Evolutionary conservation across 1,140 invertebrate species (phyloP), one percentile per base, ranked within the genome.

Genomic region (Psix sp.): DNA sequence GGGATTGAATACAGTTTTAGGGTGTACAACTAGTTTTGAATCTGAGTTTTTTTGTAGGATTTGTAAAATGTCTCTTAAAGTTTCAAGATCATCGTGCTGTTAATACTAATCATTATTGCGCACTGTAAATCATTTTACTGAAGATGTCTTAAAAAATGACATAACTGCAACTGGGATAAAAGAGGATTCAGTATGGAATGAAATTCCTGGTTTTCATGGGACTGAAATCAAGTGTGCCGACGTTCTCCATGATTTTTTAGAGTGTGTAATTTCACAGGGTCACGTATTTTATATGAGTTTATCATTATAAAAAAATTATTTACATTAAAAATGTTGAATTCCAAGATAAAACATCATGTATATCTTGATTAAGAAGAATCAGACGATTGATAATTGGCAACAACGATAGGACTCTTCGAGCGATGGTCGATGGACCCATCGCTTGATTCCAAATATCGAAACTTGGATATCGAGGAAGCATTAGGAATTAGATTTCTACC

Each of bases 191-290:
- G 38, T 60, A n/a, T 73, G 54, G 54, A 70, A 70, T 48, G 9
- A 24, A 11, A 13, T 60, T 4, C 10, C 14, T 13, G 11, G 45
- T 46, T 77, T 66, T 63, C 54, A 77, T 35, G 59, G 18, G 0
- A 43, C 39, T 1, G 39, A 74, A 60, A 77, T 74, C 45, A 60
- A 36, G 24, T 65, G 38, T 10, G 75, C 74, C 9, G 65, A 77
- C 38, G 39, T 66, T 18, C 51, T 70, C 15, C 62, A 76, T 38
- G 68, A 74, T 40, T 16, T 68, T 5, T 24, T 60, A 15, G 59
- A 70, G 31, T 60, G 1, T 54, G 59, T 16, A 68, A 56, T 33
- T 29, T 46, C 31, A 66, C 43, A 7, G 38, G 60, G 17, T 38
- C 26, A 14, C 1, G 45, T 5, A 29, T 71, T 42, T 49, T 72